Percentiles rank a stretch among this genome's conserved stretches.
These are phyloP conservation scores for Sebastes nivosus DNA, from an alignment of 2,797 vertebrate species.

Conservation along the genomic window DNA sequence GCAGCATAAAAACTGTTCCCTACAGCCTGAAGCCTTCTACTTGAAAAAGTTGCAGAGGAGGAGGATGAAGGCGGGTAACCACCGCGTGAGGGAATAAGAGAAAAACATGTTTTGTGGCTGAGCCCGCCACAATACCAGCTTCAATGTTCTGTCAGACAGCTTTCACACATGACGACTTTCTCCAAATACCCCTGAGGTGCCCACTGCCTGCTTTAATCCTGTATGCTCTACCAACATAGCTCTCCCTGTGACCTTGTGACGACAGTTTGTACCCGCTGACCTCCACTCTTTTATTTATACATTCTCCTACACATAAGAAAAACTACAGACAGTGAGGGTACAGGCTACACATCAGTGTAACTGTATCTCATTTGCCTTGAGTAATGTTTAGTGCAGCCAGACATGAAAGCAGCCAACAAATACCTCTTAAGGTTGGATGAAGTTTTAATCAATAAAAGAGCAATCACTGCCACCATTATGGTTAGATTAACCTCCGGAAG, in stretches of 20 bases:
- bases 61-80: conserved; percentile 8
- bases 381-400: conserved; percentile 5
- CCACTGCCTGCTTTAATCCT: conserved; percentile 32
- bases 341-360: neutral
- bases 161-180: conserved; percentile 42
- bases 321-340: neutral
- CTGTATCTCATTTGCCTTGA: conserved; percentile 13
- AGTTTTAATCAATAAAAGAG: conserved; percentile 28
- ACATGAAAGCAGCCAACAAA: conserved; percentile 34
- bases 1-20: conserved; percentile 12
- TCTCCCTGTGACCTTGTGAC: conserved; percentile 25
- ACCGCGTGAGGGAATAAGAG: conserved; percentile 17
- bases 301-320: conserved; percentile 4
- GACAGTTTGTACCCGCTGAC: conserved; percentile 19
- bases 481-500: conserved; percentile 2
- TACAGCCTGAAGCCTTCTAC: conserved; percentile 26
- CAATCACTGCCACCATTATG: conserved; percentile 16
- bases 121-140: conserved; percentile 12
- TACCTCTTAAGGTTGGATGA: conserved; percentile 13
- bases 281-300: conserved; percentile 2
- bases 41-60: conserved; percentile 17
- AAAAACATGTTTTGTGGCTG: conserved; percentile 41
- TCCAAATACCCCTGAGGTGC: conserved; percentile 31
- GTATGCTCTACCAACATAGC: neutral
- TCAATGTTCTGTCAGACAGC: conserved; percentile 31